Conservation (phyloP, 1,140 invertebrate genomes). For the Copidosoma floridanum region DNA sequence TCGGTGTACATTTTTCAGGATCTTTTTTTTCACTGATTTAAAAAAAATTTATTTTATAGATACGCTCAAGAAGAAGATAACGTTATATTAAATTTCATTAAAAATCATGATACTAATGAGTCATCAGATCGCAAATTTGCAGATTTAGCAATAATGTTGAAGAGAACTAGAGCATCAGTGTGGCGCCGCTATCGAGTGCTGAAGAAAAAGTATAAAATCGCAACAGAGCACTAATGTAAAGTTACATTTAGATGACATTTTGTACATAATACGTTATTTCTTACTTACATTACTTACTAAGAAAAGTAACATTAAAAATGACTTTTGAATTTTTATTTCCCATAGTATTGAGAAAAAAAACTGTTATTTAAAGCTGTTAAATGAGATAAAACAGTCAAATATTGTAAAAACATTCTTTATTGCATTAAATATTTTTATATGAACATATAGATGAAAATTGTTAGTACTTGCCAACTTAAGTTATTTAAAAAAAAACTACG, state of each 20-base stretch:
- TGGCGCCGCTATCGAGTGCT: conserved; percentile 41
- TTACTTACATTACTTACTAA: conserved; percentile 7
- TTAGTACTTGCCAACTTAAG: no score
- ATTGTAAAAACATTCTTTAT: no score
- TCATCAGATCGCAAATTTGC: conserved; percentile 31
- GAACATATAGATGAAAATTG: no score
- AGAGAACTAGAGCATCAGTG: conserved; percentile 44
- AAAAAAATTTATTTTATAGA: conserved; percentile 26
- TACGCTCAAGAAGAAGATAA: conserved; percentile 36
- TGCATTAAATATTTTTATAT: not conserved
- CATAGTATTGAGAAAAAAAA: no score
- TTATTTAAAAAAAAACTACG: no score
- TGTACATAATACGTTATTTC: conserved; percentile 21
- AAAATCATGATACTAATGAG: conserved; percentile 28
- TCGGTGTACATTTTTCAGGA: not conserved
- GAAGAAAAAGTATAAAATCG: not conserved
- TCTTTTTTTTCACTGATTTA: conserved; percentile 6
- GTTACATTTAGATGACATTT: not conserved
- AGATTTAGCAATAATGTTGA: conserved; percentile 41
- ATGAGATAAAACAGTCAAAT: conserved; percentile 9
- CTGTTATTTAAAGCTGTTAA: no score
- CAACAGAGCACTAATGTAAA: not conserved
- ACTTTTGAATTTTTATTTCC: conserved; percentile 9
- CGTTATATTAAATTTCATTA: conserved; percentile 38
- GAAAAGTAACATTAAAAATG: conserved; percentile 19